Percentiles rank a stretch among this genome's conserved stretches.
phyloP scores from a whole-genome alignment of 2,888 invertebrate genomes.

The Athripsodes cinereus region DNA sequence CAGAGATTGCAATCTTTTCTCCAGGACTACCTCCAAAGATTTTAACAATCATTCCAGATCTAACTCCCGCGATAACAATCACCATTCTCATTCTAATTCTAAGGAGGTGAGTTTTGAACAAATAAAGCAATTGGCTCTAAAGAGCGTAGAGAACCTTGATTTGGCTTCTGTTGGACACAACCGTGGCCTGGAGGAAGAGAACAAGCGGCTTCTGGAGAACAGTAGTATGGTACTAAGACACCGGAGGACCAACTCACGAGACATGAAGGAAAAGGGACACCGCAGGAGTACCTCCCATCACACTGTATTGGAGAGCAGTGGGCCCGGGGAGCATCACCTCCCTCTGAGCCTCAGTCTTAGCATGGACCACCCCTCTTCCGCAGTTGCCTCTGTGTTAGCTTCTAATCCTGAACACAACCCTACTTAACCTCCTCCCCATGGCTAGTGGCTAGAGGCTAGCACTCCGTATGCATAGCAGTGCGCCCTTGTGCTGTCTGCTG shows the following conservation, averaged over 20 bases:
- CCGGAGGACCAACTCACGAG: slow-evolving; percentile 56
- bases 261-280: slow-evolving; percentile 40
- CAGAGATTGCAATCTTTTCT: slow-evolving; percentile 29
- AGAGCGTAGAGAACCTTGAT: slow-evolving; percentile 46
- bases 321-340: not conserved
- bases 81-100: slow-evolving; percentile 51
- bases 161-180: slow-evolving; percentile 37
- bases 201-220: slow-evolving; percentile 43
- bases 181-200: slow-evolving; percentile 43
- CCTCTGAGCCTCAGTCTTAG: not conserved
- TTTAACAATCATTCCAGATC: slow-evolving; percentile 31
- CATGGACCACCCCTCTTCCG: too few relatives aligned
- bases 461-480: too few relatives aligned
- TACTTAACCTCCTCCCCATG: too few relatives aligned
- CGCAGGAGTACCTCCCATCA: slow-evolving; percentile 48
- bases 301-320: slow-evolving; percentile 37
- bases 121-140: slow-evolving; percentile 43
- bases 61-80: slow-evolving; percentile 35
- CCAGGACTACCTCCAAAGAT: slow-evolving; percentile 33
- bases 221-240: slow-evolving; percentile 46
- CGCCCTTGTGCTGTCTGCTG: too few relatives aligned
- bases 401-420: too few relatives aligned
- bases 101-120: slow-evolving; percentile 47
- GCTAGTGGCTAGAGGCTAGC: too few relatives aligned
- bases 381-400: too few relatives aligned